Evolutionary conservation across 2,797 vertebrate genomes (phyloP), one percentile per base, ranked within the genome.

Genomic region (Epinephelus malabaricus): DNA sequence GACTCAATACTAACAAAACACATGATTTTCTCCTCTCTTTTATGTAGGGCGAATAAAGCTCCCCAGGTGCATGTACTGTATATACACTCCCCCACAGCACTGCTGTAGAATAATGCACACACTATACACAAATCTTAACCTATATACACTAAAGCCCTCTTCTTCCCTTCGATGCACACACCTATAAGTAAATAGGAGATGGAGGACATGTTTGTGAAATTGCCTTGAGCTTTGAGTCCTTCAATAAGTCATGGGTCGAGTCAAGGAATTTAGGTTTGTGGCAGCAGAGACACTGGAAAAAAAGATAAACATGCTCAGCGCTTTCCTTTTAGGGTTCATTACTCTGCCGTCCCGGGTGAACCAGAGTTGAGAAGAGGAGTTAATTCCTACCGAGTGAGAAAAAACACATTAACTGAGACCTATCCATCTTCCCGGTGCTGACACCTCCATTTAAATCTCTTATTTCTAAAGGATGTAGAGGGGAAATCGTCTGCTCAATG

Each of bases 401-500:
- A 92, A 94, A 94, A 92, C 89, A 90, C 93, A 95, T 95, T 95
- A 95, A 93, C 88, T 91, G 92, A 94, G 90, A 92, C 88, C 93
- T 93, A 95, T 95, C 93, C 90, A 92, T 95, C 94, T 92, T 94
- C 68, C 49, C 69, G 30, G 54, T 46, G 78, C 90, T 93, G 95
- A 93, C 92, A 93, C 92, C 89, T 92, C 89, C 90, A 94, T 95
- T 95, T 95, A 94, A 95, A 95, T 93, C 90, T 92, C 92, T 92
- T 93, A 91, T 92, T 93, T 91, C 81, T 88, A 90, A 90, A 85
- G 69, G 86, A 92, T 86, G 86, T 79, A 51, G 83, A 81, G 45
- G 19, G 76, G 74, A 82, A 88, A 85, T 79, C 82, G 23, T 88
- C 89, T 61, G 70, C 76, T 78, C 61, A 62, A 55, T 78, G 21